These are phyloP conservation scores for Volucella inflata DNA, from an alignment of 2,888 invertebrate genomes.

Conservation along the genomic window DNA sequence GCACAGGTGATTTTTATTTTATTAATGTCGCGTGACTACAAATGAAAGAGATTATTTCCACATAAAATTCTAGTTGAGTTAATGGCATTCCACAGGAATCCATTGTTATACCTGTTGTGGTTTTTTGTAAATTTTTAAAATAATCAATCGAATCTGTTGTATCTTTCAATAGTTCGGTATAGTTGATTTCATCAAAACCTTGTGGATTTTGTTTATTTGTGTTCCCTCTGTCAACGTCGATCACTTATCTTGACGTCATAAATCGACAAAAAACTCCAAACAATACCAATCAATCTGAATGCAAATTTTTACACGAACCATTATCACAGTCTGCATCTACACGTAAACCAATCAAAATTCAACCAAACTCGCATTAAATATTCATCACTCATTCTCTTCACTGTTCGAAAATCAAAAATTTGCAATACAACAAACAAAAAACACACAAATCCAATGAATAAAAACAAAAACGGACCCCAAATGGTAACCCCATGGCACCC, in stretches of 20 bases:
- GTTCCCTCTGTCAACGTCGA: no score
- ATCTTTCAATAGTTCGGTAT: no score
- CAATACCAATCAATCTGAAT: constrained; percentile 37
- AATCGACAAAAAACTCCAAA: constrained; percentile 27
- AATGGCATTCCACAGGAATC: no score
- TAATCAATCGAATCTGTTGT: no score
- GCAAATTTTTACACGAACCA: constrained; percentile 62
- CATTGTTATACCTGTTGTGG: no score
- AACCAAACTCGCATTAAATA: constrained; percentile 53
- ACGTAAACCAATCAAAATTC: constrained; percentile 70
- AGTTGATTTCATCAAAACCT: no score
- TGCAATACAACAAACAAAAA: constrained; percentile 1
- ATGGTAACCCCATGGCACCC: constrained; percentile 58
- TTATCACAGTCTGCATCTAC: constrained; percentile 63
- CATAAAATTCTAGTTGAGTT: not conserved
- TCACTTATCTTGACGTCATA: constrained; percentile 37
- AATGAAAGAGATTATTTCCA: not conserved
- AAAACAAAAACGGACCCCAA: constrained; percentile 48
- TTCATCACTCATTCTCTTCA: constrained; percentile 59
- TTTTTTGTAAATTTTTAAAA: no score
- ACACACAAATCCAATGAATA: not conserved
- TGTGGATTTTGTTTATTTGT: no score
- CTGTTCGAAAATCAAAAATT: constrained; percentile 26
- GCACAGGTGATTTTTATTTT: not conserved
- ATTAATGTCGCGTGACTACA: not conserved